Base-by-base conservation (phyloP, 2,888 invertebrate genomes). In the Leucophenga maculata region DNA sequence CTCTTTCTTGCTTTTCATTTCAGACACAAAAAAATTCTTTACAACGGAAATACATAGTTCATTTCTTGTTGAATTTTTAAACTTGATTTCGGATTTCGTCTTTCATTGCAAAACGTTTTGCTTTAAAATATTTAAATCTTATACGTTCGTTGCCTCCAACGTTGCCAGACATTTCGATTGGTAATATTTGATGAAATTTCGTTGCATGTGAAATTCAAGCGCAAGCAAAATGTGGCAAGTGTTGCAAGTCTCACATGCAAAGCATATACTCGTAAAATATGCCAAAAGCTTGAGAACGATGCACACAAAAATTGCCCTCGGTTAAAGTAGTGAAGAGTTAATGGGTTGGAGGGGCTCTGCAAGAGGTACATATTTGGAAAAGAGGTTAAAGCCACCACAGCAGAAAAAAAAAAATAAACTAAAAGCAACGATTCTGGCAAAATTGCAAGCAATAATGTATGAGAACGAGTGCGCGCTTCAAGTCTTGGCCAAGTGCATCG, bases 401-500 rank as follows among this genome's bases (percentile, higher is more conserved):
- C 8, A 3, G 39, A 60, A 1, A 60, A 39, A 6, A 60, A 60
- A 13, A 62, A 62, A 9, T 46, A 44, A 11, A 14, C 14, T 20
- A 57, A 11, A 6, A 1, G 4, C 16, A 44, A 39, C 18, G 44
- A 20, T 18, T 13, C 11, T 13, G 60, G 39, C 60, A 46, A 46
- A 46, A 64, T 16, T 46, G 46, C 62, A 20, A 46, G 46, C 46
- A 64, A 64, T 64, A 48, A 64, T 16, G n/a, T 52, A 44, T 64
- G 44, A 68, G 26, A 52, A 39, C 8, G 39, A 39, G 39, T 11
- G 39, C 39, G 68, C 52, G 20, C 62, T 22, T 20, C 62, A 48
- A 64, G 66, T 67, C 80, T 77, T 79, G 80, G 83, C 83, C 83
- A 82, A 81, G 80, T 82, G 81, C 83, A 81, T 81, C 80, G 80